A percentile compares a stretch with the other conserved stretches of the same genome.
These are phyloP conservation scores for Chironomus tepperi DNA, from an alignment of 1,140 invertebrate genomes.

Conservation along the genomic window DNA sequence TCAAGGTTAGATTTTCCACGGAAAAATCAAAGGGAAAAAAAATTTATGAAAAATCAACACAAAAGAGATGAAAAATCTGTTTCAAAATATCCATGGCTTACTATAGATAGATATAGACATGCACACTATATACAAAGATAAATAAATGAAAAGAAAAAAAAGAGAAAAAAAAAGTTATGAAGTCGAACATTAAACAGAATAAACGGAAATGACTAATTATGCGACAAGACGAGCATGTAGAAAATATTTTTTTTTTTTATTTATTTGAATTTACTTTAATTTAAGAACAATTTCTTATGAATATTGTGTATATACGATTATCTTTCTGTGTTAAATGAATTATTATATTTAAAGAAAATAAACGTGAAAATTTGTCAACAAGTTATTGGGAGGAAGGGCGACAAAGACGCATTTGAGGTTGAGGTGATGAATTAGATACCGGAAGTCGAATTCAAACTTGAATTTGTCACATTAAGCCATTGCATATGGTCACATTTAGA, in stretches of 20 bases:
- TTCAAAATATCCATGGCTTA: constrained; percentile 1
- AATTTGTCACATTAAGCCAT: no score
- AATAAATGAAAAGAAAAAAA: neutral
- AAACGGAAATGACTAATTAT: constrained; percentile 24
- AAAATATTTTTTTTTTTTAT: neutral
- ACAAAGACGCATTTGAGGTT: no score
- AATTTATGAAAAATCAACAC: neutral
- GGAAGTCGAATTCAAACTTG: no score
- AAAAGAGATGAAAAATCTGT: neutral
- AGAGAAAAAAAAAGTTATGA: neutral
- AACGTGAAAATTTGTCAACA: no score
- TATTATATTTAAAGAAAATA: no score
- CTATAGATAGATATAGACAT: neutral
- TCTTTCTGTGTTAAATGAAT: neutral
- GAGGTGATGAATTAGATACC: no score
- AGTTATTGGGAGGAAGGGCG: no score
- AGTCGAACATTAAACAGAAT: constrained; percentile 22
- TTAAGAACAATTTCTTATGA: constrained; percentile 22
- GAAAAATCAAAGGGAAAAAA: constrained; percentile 11
- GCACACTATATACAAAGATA: neutral
- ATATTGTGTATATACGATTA: neutral
- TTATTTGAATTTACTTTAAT: constrained; percentile 21
- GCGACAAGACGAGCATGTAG: constrained; percentile 22
- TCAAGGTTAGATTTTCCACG: constrained; percentile 18
- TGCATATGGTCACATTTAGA: no score